A percentile compares a stretch with the other conserved stretches of the same genome.
Conservation (phyloP, 2,888 invertebrate species). For the Amaurobius ferox region DNA sequence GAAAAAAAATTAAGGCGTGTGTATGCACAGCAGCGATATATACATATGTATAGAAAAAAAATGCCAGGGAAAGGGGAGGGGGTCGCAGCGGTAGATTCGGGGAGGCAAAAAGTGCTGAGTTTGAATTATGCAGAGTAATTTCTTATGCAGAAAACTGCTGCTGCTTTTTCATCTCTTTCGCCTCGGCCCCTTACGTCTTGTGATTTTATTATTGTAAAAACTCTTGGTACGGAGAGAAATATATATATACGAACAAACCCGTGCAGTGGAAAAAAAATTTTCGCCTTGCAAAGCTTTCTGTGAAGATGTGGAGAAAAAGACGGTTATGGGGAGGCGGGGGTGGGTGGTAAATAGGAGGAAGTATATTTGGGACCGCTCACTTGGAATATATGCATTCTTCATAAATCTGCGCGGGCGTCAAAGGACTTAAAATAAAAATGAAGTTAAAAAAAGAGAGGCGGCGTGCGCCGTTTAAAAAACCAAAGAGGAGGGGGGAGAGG, state of each 20-base stretch:
- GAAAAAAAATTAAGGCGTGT: constrained; percentile 61
- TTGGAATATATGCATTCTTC: constrained; percentile 70
- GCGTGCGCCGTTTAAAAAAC: neutral
- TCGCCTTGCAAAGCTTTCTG: constrained; percentile 30
- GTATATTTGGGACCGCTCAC: constrained; percentile 63
- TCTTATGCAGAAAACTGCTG: constrained; percentile 65
- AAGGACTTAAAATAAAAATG: constrained; percentile 20
- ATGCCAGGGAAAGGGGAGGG: neutral
- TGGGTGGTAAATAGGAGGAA: constrained; percentile 60
- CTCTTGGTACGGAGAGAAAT: constrained; percentile 26
- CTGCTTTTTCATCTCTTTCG: constrained; percentile 19
- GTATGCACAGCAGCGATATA: constrained; percentile 37
- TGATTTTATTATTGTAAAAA: constrained; percentile 73
- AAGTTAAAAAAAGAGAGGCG: neutral
- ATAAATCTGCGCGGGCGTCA: constrained; percentile 51
- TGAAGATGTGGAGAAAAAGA: constrained; percentile 35
- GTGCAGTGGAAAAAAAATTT: constrained; percentile 23
- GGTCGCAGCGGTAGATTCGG: constrained; percentile 1
- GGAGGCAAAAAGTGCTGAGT: constrained; percentile 68
- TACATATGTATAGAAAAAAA: constrained; percentile 56
- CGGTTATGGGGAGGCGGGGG: constrained; percentile 20
- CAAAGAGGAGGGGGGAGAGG: constrained; percentile 8
- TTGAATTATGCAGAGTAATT: constrained; percentile 71
- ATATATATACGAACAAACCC: constrained; percentile 59
- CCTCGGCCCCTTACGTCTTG: constrained; percentile 35